phyloP scores from a whole-genome alignment of 1,140 invertebrate genomes.

The Neelides sp. region DNA sequence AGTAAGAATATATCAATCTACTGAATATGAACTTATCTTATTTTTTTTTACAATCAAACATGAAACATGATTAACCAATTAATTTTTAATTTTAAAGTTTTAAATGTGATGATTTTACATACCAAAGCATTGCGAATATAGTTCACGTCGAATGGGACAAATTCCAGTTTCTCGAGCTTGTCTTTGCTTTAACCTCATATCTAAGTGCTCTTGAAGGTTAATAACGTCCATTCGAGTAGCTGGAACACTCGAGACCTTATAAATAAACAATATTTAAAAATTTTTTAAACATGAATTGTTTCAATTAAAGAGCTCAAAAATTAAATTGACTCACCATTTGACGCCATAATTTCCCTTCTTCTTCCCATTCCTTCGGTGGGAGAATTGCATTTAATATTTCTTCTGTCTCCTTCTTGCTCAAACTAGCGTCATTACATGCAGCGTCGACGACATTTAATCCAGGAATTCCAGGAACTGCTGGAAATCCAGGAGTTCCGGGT shows the following conservation, averaged over 20 bases:
- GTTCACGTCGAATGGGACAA: conserved; percentile 80
- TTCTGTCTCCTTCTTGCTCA: conserved; percentile 51
- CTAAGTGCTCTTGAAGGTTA: conserved; percentile 87
- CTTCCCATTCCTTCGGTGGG: conserved; percentile 88
- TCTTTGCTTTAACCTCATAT: conserved; percentile 74
- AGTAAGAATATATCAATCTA: too few relatives aligned
- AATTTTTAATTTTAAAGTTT: neutral
- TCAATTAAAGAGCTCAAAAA: neutral
- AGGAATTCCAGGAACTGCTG: conserved; percentile 11
- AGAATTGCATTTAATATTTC: conserved; percentile 92
- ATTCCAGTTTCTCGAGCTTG: conserved; percentile 93
- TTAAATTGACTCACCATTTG: conserved; percentile 51
- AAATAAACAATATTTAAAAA: conserved; percentile 9
- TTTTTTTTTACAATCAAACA: too few relatives aligned
- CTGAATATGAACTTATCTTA: too few relatives aligned
- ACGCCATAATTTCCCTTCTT: conserved; percentile 71
- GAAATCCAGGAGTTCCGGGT: conserved; percentile 23
- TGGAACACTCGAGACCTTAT: conserved; percentile 78
- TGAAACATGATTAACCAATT: too few relatives aligned
- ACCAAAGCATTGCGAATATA: conserved; percentile 96
- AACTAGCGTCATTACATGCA: conserved; percentile 26
- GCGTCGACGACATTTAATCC: conserved; percentile 13
- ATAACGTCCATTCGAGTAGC: conserved; percentile 88
- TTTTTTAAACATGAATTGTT: neutral
- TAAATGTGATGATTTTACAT: conserved; percentile 33